phyloP scores from a whole-genome alignment of 2,888 invertebrate genomes.

The Steinernema carpocapsae region DNA sequence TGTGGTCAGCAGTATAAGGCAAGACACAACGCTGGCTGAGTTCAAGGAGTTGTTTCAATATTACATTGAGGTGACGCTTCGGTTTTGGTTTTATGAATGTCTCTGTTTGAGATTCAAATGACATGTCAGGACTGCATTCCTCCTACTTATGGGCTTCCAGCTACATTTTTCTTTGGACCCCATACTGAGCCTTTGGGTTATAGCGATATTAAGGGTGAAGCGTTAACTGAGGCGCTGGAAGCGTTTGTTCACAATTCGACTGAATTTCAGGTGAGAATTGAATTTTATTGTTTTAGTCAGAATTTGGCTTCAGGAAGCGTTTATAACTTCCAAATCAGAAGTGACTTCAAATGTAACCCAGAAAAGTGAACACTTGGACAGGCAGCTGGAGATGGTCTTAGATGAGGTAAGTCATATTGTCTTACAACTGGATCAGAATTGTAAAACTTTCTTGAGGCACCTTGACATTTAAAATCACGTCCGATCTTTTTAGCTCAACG shows the following conservation, averaged over 20 bases:
- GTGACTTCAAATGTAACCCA: not conserved
- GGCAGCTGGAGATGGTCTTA: not conserved
- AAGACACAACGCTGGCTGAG: not conserved
- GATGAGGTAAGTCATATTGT: not conserved
- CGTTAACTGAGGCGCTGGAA: not conserved
- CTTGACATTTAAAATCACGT: not conserved
- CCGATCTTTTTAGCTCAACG: not conserved
- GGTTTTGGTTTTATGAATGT: not conserved
- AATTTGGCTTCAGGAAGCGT: not conserved
- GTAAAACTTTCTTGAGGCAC: not conserved
- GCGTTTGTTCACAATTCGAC: not conserved
- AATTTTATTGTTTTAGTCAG: not conserved
- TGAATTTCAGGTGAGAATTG: constrained; percentile 1
- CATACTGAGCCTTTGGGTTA: not conserved
- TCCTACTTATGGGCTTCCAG: constrained; percentile 1
- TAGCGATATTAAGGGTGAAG: not conserved
- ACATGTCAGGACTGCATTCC: not conserved
- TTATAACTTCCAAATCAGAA: not conserved
- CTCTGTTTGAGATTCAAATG: not conserved
- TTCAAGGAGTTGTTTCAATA: not conserved
- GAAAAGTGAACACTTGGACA: not conserved
- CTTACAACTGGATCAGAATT: not conserved
- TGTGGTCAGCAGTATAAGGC: not conserved
- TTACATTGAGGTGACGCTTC: not conserved
- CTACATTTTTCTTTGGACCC: not conserved